Base-by-base conservation (phyloP, 2,113 vertebrate species). In the Cynocephalus volans region DNA sequence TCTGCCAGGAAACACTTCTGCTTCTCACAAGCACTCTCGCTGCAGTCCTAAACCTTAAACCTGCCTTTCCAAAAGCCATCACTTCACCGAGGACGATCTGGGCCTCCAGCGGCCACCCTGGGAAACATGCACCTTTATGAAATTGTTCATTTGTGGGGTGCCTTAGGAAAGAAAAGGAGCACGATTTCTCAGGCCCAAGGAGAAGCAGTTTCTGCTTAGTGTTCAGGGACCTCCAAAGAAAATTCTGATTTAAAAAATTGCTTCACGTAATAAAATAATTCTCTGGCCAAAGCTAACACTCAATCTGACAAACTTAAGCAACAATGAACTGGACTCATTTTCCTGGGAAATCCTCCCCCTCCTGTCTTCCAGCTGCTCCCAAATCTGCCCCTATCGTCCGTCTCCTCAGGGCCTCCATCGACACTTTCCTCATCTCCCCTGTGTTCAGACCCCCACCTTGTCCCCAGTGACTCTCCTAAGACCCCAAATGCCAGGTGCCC, bases 141-240 rank as follows among this genome's bases (percentile, higher is more conserved):
- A 24, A n/a, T n/a, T 33, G 36, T 4, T 54, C 23, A 13, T 19
- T 11, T 24, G 72, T 41, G 36, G 24, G 41, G 31, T 0, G 1
- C 4, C 48, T 56, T 14, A 10, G 8, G 24, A 8, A 26, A 4
- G 9, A 62, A 62, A 73, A 23, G 60, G 13, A 17, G 58, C 0
- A 21, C 0, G 13, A 7, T 11, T 87, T 48, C 0, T 28, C 23
- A 33, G 23, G n/a, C 9, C n/a, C 14, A 9, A 0, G 0, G 48
- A 17, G 13, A 0, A 45, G 54, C 13, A 24, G 15, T 28, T 31
- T 88, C 11, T 33, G 7, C 28, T 23, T 23, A 23, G 64, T 54
- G 19, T 31, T 36, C 14, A 33, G 28, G 8, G 1, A 14, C 26
- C 18, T n/a, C 33, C 26, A 31, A n/a, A 87, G 1, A 5, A 67